Evolutionary conservation across 2,888 invertebrate species (phyloP), one percentile per base, ranked within the genome.

Genomic region (Hemicrepidius hirtus): DNA sequence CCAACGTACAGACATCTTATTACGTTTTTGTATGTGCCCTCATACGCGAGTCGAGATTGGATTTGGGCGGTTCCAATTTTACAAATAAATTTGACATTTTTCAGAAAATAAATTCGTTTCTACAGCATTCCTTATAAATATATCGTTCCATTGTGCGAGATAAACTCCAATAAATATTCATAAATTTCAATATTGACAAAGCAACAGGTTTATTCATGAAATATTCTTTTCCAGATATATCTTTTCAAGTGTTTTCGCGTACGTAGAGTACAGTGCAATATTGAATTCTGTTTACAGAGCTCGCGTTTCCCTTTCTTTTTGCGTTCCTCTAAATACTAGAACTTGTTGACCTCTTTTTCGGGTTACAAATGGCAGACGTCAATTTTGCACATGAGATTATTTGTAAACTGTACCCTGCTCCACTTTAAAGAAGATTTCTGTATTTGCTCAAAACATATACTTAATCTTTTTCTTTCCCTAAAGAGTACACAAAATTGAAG

Each of bases 121-220:
- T 68, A 20, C 64, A 64, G 68, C 63, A 64, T 73, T 73, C 64
- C 64, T 73, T 73, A 64, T 73, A 73, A 73, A 73, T 68, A 73
- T 73, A 73, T 73, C 68, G 73, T 73, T 73, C 69, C 32, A 73
- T 69, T 69, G 65, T 73, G 66, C 55, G 70, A 73, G 67, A 73
- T 70, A 75, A 75, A 75, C 71, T 71, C 40, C 71, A 73, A 75
- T 75, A 75, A 73, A 75, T 75, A 75, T 75, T 73, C 75, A 75
- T 75, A 67, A 75, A 66, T 67, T 75, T 75, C 73, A 75, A 75
- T 75, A 75, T 74, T 71, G 71, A 75, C 71, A 74, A 68, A 68
- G 71, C 75, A 75, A 75, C 75, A 75, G 75, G 75, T 75, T 73
- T 69, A 73, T 71, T 68, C 68, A 44, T 69, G 60, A 67, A 73